phyloP scores from a whole-genome alignment of 1,140 invertebrate species.

The Oncopeltus fasciatus region DNA sequence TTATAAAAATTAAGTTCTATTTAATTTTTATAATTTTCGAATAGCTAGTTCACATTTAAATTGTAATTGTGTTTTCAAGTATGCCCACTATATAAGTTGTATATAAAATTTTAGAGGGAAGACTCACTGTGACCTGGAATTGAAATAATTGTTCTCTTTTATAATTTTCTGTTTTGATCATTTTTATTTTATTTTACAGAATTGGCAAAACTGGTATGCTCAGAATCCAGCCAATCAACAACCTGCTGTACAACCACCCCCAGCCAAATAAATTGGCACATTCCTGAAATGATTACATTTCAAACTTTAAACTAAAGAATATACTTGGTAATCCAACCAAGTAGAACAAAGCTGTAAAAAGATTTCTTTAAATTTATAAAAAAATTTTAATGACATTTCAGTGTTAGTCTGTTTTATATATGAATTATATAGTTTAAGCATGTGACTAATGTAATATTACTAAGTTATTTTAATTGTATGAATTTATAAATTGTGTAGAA shows the following conservation, averaged over 20 bases:
- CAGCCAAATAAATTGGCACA: conserved; percentile 9
- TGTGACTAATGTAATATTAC: neutral
- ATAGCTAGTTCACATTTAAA: too few relatives aligned
- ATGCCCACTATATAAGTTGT: too few relatives aligned
- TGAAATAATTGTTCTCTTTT: too few relatives aligned
- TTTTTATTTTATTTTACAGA: conserved; percentile 16
- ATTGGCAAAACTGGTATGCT: conserved; percentile 16
- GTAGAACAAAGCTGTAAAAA: neutral
- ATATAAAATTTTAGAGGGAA: too few relatives aligned
- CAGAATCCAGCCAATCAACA: neutral
- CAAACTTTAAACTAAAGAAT: neutral
- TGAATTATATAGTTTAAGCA: neutral
- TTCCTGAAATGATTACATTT: neutral
- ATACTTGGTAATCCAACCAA: neutral
- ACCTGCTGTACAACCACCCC: neutral
- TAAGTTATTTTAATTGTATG: conserved; percentile 8
- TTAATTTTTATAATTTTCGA: too few relatives aligned
- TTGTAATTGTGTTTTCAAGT: too few relatives aligned
- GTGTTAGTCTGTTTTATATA: neutral
- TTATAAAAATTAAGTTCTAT: too few relatives aligned
- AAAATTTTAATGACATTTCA: neutral
- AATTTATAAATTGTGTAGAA: neutral
- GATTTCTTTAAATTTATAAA: neutral
- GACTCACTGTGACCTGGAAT: too few relatives aligned
- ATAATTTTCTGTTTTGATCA: conserved; percentile 17